phyloP scores from a whole-genome alignment of 1,140 invertebrate genomes.

The Bombus waltoni region DNA sequence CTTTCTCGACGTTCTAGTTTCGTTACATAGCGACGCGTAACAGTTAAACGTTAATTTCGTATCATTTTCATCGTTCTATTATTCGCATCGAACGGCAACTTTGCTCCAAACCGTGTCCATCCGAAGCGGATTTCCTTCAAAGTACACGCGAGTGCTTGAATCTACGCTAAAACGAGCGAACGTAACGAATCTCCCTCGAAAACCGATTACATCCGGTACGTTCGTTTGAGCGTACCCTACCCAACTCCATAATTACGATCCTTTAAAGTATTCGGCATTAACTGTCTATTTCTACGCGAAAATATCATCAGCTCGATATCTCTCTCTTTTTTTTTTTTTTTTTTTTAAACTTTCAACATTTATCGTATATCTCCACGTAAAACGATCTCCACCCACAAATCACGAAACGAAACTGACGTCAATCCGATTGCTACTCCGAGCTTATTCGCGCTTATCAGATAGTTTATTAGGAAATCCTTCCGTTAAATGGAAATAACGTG shows the following conservation, averaged over 20 bases:
- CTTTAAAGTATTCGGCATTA: not conserved
- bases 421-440: not conserved
- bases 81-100: not conserved
- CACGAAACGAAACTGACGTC: not conserved
- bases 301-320: not conserved
- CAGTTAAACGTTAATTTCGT: not conserved
- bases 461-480: not conserved
- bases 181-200: not conserved
- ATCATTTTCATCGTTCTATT: not conserved
- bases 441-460: not conserved
- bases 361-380: too few relatives aligned
- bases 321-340: too few relatives aligned
- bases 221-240: too few relatives aligned
- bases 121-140: not conserved
- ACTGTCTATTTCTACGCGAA: not conserved
- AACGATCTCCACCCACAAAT: too few relatives aligned
- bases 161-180: not conserved
- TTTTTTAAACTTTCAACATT: too few relatives aligned
- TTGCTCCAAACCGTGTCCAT: not conserved
- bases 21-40: too few relatives aligned
- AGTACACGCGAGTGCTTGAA: too few relatives aligned
- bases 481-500: slow-evolving; percentile 14
- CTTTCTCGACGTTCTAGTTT: not conserved
- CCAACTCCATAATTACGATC: not conserved
- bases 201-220: not conserved